phyloP scores from a whole-genome alignment of 2,797 vertebrate genomes.

The Paedocypris micromegethes region DNA sequence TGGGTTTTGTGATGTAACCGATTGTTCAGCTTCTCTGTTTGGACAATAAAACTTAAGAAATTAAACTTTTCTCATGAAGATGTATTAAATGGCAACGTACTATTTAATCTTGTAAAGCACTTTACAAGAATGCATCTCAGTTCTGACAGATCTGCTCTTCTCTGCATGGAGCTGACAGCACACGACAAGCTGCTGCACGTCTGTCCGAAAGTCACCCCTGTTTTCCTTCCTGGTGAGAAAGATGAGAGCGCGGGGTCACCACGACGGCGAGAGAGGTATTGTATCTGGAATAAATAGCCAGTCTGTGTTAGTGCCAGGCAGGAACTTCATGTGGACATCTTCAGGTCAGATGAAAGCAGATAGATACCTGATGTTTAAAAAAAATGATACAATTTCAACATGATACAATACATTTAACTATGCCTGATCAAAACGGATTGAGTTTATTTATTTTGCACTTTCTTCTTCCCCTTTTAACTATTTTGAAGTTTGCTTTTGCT shows the following conservation, averaged over 20 bases:
- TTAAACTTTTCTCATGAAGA: no score
- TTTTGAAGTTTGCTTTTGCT: no score
- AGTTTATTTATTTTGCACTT: no score
- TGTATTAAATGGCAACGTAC: no score
- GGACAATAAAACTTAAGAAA: no score
- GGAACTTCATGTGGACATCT: background rate
- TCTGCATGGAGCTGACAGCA: constrained; percentile 8
- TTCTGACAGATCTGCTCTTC: no score
- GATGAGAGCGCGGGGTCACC: constrained; percentile 44
- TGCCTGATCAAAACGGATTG: no score
- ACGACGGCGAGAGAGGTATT: constrained; percentile 45
- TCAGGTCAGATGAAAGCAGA: background rate
- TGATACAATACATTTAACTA: no score
- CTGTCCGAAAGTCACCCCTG: constrained; percentile 26
- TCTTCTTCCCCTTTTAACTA: no score
- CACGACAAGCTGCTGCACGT: constrained; percentile 2
- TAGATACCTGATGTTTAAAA: background rate
- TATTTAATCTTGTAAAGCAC: no score
- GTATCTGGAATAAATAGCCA: constrained; percentile 19
- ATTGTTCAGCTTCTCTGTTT: background rate
- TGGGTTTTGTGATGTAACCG: constrained; percentile 20
- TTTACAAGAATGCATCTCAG: no score
- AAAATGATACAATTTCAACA: no score
- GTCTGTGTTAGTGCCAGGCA: background rate
- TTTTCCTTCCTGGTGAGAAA: constrained; percentile 32